Percentiles rank a stretch among this genome's conserved stretches.
Conservation (phyloP, 2,888 invertebrate species). For the Thysanoteuthis rhombus region DNA sequence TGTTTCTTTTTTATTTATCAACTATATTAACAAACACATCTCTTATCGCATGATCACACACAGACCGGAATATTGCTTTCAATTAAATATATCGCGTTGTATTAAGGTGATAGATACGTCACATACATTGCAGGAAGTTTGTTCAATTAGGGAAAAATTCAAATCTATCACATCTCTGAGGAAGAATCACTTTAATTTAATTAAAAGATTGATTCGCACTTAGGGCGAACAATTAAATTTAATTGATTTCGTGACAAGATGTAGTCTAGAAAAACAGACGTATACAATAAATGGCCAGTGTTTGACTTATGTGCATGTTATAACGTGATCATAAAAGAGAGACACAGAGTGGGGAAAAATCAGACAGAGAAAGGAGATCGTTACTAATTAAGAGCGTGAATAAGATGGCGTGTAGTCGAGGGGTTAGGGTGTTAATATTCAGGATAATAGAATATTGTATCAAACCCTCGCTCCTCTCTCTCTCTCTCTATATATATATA, state of each 20-base stretch:
- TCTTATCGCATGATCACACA: background rate
- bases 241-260: background rate
- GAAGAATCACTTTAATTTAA: background rate
- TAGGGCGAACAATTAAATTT: background rate
- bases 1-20: slow-evolving; percentile 12
- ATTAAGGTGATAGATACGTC: background rate
- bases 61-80: background rate
- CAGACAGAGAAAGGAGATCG: background rate
- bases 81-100: background rate
- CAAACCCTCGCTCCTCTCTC: no score
- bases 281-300: background rate
- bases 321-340: background rate
- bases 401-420: no score
- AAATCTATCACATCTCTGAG: background rate
- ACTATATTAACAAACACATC: background rate
- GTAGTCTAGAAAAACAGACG: background rate
- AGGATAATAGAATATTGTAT: no score
- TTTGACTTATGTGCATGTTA: background rate
- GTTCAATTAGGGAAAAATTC: background rate
- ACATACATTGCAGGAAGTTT: background rate
- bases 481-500: no score
- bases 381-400: no score
- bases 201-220: background rate
- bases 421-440: no score
- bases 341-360: background rate